Percentiles rank a stretch among this genome's conserved stretches.
Evolutionary conservation across 2,113 vertebrate genomes (phyloP).

Genomic region (Lepus europaeus): DNA sequence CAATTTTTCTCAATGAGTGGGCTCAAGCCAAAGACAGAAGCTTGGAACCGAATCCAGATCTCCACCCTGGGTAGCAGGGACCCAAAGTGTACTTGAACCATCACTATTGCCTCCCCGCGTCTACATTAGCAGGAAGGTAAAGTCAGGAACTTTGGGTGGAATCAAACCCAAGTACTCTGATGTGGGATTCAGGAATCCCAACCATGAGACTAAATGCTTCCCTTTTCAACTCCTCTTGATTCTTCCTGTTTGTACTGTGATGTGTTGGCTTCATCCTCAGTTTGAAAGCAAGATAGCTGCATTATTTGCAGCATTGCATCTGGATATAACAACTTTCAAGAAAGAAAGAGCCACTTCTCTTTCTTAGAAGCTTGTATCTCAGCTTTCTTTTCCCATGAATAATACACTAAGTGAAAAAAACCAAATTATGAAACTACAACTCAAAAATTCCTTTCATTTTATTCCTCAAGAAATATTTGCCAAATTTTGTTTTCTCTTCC

Average conservation of each 20-base stretch:
- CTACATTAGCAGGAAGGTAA: no score
- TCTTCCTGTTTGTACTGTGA: background rate
- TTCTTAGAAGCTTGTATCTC: background rate
- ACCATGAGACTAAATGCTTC: no score
- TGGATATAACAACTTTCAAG: background rate
- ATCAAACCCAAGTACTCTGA: no score
- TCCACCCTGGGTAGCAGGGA: no score
- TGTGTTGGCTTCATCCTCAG: background rate
- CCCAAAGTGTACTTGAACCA: no score
- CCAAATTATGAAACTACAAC: slow-evolving; percentile 1
- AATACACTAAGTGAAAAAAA: background rate
- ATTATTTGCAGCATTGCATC: background rate
- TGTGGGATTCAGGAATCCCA: no score
- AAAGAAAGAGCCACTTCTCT: background rate
- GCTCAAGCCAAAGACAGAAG: no score
- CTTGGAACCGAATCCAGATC: no score
- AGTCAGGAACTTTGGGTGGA: no score
- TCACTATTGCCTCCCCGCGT: no score
- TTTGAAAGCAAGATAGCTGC: background rate
- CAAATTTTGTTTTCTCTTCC: slow-evolving; percentile 56
- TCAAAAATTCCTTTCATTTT: background rate
- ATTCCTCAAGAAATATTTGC: slow-evolving; percentile 37
- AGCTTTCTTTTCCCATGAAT: background rate
- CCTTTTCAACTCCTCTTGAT: background rate
- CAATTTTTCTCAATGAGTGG: background rate